A percentile compares a stretch with the other conserved stretches of the same genome.
phyloP scores from a whole-genome alignment of 2,797 vertebrate species.

The Mus spretus region DNA sequence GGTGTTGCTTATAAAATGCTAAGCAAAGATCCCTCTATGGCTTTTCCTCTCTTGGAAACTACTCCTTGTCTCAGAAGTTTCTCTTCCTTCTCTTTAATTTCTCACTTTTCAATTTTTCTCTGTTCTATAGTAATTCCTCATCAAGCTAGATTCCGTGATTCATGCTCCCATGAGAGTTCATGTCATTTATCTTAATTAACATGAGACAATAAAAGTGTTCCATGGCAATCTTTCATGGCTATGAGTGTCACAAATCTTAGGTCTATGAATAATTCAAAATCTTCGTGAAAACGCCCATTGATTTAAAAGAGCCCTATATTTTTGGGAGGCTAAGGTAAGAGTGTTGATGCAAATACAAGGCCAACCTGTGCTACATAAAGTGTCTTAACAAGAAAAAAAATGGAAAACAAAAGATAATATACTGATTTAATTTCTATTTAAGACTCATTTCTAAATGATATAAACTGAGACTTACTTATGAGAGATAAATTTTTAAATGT shows the following conservation, averaged over 20 bases:
- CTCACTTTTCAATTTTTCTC: not conserved
- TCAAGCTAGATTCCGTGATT: not conserved
- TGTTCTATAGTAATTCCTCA: not conserved
- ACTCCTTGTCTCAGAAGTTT: not conserved
- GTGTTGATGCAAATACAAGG: not conserved
- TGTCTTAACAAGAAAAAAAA: not conserved
- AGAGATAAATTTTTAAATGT: not conserved
- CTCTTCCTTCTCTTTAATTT: not conserved
- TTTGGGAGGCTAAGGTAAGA: not conserved
- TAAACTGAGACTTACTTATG: not conserved
- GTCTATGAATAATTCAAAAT: not conserved
- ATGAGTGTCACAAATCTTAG: not conserved
- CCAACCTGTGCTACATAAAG: not conserved
- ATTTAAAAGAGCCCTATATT: not conserved
- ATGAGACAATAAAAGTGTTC: not conserved
- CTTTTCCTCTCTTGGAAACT: not conserved
- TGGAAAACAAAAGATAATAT: not conserved
- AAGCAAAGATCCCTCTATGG: not conserved
- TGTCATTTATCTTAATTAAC: not conserved
- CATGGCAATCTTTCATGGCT: not conserved
- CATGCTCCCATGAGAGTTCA: not conserved
- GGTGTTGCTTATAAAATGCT: not conserved
- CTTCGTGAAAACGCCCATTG: not conserved
- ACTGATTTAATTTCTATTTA: not conserved
- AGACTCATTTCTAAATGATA: not conserved